Conservation (phyloP, 30 jellyfish, hydroid and myxozoan species). For the Turritopsis rubra region DNA sequence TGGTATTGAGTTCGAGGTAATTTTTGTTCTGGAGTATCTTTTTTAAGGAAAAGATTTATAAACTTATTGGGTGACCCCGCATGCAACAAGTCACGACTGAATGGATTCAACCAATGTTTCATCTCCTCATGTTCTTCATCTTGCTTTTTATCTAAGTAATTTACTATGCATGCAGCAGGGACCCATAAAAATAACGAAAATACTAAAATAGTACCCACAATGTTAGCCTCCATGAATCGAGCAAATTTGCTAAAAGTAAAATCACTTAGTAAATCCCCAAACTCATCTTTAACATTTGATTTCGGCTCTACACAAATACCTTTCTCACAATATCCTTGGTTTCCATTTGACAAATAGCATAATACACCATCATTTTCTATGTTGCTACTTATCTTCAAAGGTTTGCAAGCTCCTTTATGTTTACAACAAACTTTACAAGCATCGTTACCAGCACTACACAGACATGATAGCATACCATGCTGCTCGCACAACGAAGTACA, state of each 20-base stretch:
- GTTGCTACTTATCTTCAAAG: not conserved
- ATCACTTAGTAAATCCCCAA: conserved; percentile 42
- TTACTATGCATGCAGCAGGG: conserved; percentile 82
- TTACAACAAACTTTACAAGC: conserved; percentile 74
- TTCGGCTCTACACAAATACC: conserved; percentile 55
- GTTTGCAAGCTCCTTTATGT: conserved; percentile 25
- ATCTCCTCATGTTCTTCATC: conserved; percentile 26
- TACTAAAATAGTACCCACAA: conserved; percentile 68
- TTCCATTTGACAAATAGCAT: not conserved
- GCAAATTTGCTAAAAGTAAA: conserved; percentile 81
- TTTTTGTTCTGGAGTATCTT: not conserved
- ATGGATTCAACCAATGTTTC: conserved; percentile 24
- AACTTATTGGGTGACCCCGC: not conserved
- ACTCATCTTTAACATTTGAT: conserved; percentile 55
- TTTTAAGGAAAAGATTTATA: not conserved
- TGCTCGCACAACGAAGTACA: conserved; percentile 63
- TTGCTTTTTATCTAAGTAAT: conserved; percentile 22
- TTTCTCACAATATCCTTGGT: conserved; percentile 12
- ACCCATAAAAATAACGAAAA: conserved; percentile 75
- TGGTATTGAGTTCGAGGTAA: conserved; percentile 23
- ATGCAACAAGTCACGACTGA: not conserved
- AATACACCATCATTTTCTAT: conserved; percentile 31
- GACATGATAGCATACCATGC: conserved; percentile 33
- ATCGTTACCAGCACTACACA: conserved; percentile 53
- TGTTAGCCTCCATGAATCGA: conserved; percentile 74